Percentiles rank a stretch among this genome's conserved stretches.
Conservation (phyloP, 2,113 vertebrate genomes). For the Megaceryle torquata region DNA sequence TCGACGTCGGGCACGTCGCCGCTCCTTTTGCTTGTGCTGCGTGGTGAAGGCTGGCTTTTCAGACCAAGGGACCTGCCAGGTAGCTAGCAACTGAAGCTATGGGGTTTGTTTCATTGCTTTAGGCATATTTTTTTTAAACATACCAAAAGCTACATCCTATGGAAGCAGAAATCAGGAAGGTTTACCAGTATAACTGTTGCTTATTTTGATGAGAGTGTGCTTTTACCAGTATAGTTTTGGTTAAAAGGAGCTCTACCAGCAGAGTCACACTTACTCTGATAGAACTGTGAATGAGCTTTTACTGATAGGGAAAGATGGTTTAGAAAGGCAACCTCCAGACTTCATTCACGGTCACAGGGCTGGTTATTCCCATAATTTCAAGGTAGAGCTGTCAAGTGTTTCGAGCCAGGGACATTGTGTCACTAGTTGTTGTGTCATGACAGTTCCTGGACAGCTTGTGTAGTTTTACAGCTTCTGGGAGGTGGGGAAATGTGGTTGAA, state of each 20-base stretch:
- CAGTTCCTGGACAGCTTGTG: neutral
- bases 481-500: fast-evolving
- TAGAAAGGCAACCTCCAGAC: neutral
- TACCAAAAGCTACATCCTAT: neutral
- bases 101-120: neutral
- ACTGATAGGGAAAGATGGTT: neutral
- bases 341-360: neutral
- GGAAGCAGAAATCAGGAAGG: neutral
- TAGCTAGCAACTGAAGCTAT: neutral
- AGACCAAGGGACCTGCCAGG: neutral
- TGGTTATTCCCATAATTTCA: neutral
- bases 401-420: neutral
- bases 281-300: neutral
- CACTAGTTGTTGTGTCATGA: neutral
- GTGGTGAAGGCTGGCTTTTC: neutral
- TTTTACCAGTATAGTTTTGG: neutral
- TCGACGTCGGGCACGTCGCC: fast-evolving
- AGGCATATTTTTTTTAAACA: neutral
- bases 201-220: neutral
- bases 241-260: neutral
- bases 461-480: neutral
- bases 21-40: neutral
- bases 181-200: neutral
- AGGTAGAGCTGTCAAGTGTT: neutral
- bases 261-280: neutral